phyloP scores from a whole-genome alignment of 2,113 vertebrate genomes.

The human (Homo sapiens) region DNA sequence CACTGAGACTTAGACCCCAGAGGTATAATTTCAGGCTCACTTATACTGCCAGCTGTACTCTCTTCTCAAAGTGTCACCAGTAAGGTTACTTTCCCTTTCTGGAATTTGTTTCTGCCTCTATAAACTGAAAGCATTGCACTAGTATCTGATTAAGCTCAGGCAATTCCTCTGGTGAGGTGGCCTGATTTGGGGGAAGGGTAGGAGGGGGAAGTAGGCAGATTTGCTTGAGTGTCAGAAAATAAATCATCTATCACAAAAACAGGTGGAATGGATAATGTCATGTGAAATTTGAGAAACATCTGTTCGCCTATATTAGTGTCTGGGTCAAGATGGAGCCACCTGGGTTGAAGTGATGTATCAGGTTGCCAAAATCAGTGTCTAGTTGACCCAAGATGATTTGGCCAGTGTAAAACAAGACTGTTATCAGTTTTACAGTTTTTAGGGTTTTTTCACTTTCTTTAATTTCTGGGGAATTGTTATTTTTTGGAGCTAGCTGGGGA shows the following conservation, averaged over 20 bases:
- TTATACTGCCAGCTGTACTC: neutral
- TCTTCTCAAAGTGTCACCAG: neutral
- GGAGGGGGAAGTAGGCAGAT: neutral
- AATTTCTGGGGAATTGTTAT: neutral
- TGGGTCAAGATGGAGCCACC: conserved; percentile 71
- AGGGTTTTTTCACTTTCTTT: conserved; percentile 35
- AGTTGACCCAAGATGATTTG: conserved; percentile 40
- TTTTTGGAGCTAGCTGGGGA: neutral
- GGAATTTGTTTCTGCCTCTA: neutral
- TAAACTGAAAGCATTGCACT: conserved; percentile 6
- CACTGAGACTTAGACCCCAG: neutral
- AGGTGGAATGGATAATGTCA: conserved; percentile 70
- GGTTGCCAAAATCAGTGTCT: conserved; percentile 59
- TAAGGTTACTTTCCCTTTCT: conserved; percentile 24
- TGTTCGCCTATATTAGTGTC: conserved; percentile 55
- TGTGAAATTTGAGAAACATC: conserved; percentile 72
- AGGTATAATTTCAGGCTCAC: neutral
- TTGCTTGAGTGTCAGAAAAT: conserved; percentile 68
- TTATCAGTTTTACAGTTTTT: conserved; percentile 52
- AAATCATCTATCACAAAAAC: conserved; percentile 71
- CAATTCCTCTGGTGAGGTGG: conserved; percentile 29
- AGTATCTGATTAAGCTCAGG: conserved; percentile 33
- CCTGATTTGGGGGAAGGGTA: conserved; percentile 31
- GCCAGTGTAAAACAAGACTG: neutral
- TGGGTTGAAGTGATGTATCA: conserved; percentile 54